phyloP scores from a whole-genome alignment of 2,797 vertebrate species.

The Notoglanidium macrostoma region DNA sequence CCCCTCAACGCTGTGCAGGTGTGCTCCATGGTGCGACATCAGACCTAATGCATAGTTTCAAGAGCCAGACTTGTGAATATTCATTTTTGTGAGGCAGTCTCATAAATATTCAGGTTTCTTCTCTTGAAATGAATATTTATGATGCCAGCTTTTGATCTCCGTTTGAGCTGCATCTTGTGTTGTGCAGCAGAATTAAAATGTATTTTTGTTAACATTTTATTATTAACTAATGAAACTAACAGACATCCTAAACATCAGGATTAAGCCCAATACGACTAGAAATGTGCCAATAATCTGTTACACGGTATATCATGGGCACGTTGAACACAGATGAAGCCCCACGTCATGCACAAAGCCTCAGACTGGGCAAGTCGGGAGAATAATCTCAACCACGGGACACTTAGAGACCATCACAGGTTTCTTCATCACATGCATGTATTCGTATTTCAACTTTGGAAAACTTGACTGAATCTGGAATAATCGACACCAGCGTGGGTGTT shows the following conservation, averaged over 20 bases:
- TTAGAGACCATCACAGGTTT: too few relatives aligned
- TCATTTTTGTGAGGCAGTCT: neutral
- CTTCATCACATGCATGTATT: too few relatives aligned
- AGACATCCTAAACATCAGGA: neutral
- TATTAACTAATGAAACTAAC: neutral
- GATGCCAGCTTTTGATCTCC: neutral
- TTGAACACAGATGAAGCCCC: neutral
- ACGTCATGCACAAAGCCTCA: too few relatives aligned
- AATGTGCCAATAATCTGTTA: neutral
- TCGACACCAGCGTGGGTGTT: too few relatives aligned
- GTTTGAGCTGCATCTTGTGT: neutral
- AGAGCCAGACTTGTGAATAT: slow-evolving; percentile 5
- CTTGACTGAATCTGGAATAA: too few relatives aligned
- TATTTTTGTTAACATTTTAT: neutral
- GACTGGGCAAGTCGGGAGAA: too few relatives aligned
- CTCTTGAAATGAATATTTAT: slow-evolving; percentile 28
- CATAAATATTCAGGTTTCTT: neutral
- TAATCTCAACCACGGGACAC: too few relatives aligned
- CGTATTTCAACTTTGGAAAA: too few relatives aligned
- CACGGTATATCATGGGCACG: neutral
- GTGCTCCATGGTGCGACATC: slow-evolving; percentile 1
- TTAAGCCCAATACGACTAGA: neutral
- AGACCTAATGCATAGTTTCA: neutral
- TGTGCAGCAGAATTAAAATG: neutral
- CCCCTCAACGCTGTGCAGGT: slow-evolving; percentile 85